Evolutionary conservation across 2,113 vertebrate species (phyloP).

Genomic region (Xyliphius kryptos): DNA sequence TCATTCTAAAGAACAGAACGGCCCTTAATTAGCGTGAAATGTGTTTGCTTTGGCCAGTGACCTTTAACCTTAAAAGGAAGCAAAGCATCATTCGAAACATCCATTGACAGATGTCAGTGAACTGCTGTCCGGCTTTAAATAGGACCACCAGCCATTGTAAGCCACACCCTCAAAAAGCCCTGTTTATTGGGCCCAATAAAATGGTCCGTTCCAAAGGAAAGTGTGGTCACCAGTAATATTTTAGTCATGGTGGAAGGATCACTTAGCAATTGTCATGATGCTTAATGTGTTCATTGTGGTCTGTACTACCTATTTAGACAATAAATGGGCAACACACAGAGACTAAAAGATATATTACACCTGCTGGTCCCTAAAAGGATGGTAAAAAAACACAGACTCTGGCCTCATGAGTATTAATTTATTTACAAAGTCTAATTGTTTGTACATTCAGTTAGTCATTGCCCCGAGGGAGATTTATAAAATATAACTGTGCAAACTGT

Average conservation of each 20-base stretch:
- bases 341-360: no score
- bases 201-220: conserved; percentile 51
- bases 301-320: not conserved
- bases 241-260: conserved; percentile 21
- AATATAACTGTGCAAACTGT: no score
- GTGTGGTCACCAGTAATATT: conserved; percentile 27
- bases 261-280: conserved; percentile 29
- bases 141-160: conserved; percentile 50
- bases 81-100: conserved; percentile 62
- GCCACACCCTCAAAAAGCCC: conserved; percentile 64
- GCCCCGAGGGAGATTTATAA: no score
- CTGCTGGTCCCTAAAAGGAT: no score
- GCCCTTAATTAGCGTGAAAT: conserved; percentile 71
- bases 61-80: conserved; percentile 64
- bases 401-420: no score
- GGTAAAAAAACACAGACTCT: no score
- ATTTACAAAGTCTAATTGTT: no score
- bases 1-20: conserved; percentile 48
- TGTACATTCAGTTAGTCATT: no score
- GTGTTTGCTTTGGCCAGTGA: conserved; percentile 77
- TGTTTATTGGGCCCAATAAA: conserved; percentile 72
- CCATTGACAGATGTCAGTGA: conserved; percentile 79
- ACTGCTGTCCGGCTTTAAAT: conserved; percentile 75
- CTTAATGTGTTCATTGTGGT: conserved; percentile 17
- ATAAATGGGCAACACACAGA: no score